phyloP scores from a whole-genome alignment of 2,113 vertebrate genomes.

The Poicephalus gulielmi region DNA sequence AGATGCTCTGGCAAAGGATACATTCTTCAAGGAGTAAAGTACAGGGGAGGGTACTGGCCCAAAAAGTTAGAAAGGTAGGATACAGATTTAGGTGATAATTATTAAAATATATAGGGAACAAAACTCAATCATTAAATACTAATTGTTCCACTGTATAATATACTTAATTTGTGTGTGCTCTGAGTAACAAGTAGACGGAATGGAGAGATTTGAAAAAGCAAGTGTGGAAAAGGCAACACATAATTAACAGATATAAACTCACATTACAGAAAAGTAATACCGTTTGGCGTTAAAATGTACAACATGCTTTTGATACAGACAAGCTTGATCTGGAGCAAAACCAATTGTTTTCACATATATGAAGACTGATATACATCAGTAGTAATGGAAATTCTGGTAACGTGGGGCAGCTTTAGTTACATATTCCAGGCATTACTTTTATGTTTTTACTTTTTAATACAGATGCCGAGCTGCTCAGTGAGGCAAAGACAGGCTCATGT shows the following conservation, averaged over 20 bases:
- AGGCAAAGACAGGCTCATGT: neutral
- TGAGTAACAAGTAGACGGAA: neutral
- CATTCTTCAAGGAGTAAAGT: neutral
- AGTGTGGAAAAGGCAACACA: neutral
- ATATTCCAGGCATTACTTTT: neutral
- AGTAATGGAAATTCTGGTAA: neutral
- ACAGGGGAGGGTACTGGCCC: neutral
- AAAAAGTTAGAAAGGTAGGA: neutral
- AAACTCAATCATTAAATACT: neutral
- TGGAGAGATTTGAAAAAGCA: neutral
- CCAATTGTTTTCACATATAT: neutral
- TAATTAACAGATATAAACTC: neutral
- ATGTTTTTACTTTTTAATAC: neutral
- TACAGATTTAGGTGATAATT: neutral
- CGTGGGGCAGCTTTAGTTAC: accelerated
- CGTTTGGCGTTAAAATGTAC: neutral
- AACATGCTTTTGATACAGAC: neutral
- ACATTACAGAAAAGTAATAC: neutral
- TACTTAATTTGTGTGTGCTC: neutral
- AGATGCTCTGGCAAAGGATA: neutral
- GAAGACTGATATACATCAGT: neutral
- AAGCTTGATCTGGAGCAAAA: neutral
- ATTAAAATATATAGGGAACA: neutral
- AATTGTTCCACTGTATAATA: neutral
- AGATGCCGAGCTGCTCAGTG: neutral